Evolutionary conservation across 2,113 vertebrate genomes (phyloP), one percentile per base, ranked within the genome.

Genomic region (Dicrurus megarhynchus): DNA sequence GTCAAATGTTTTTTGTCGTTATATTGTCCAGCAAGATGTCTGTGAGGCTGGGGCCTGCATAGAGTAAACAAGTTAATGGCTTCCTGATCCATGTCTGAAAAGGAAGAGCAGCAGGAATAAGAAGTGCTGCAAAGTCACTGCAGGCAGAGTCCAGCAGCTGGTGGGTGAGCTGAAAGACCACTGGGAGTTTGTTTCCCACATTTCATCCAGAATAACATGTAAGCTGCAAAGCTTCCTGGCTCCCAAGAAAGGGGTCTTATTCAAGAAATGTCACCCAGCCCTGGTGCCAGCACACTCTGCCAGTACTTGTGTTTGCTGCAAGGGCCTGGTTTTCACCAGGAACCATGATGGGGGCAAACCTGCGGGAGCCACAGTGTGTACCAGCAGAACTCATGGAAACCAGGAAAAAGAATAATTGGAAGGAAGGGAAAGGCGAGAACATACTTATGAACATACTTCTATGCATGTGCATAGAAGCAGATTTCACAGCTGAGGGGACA

Each of bases 1-100:
- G 85, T 92, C 85, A 94, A 96, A 97, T 93, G 95, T 46, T 97
- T 96, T 88, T 52, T 84, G 33, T 90, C 97, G 97, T 97, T 97
- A 84, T 96, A 98, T 93, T 89, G 95, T 95, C 91, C 94, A 61
- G 91, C 71, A 64, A 93, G 90, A 91, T 90, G 93, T 75, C 92
- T 89, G 41, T 63, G 75, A 93, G 83, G 73, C 93, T 95, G 87
- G 17, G 68, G 68, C 91, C 52, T 56, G 17, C 82, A 49, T 16
- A 70, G 60, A 69, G 60, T 83, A 96, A 96, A 94, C 61, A 96
- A 96, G 81, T 78, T 61, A 70, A 60, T 70, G 41, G 39, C 28
- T 74, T 82, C 73, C 86, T 60, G 59, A 90, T 70, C 78, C 75
- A 37, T 20, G 63, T 59, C 79, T 0, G 1, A 64, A 73, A 74